A percentile compares a stretch with the other conserved stretches of the same genome.
Conservation (phyloP, 2,797 vertebrate species). For the Lepilemur septentrionalis region DNA sequence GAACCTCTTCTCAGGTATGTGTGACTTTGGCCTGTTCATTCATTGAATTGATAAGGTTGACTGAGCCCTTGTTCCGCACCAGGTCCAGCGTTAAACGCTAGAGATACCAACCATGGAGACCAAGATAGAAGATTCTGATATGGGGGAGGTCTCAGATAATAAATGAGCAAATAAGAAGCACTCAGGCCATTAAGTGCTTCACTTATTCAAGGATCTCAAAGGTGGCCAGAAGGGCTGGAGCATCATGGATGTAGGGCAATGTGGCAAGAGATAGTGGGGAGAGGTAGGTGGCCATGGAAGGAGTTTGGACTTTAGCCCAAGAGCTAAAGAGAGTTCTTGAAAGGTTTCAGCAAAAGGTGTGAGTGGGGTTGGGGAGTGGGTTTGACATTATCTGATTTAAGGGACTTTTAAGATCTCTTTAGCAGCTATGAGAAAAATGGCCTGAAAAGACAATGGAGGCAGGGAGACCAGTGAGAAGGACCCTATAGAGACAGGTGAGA, state of each 20-base stretch:
- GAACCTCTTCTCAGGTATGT: background rate
- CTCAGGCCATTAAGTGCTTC: background rate
- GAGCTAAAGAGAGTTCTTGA: background rate
- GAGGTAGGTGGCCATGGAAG: background rate
- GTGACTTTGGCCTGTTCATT: background rate
- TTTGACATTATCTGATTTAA: background rate
- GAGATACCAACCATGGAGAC: background rate
- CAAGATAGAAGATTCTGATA: background rate
- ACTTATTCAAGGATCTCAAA: background rate
- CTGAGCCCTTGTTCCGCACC: background rate
- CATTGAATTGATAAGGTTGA: background rate
- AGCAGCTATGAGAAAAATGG: background rate
- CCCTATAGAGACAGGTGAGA: background rate
- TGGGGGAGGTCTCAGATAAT: background rate
- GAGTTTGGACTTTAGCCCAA: background rate
- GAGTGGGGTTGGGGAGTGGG: background rate
- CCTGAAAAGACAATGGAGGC: background rate
- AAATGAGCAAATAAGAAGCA: background rate
- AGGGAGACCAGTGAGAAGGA: background rate
- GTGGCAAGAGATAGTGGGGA: background rate
- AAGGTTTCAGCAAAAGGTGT: background rate
- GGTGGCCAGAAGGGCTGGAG: background rate
- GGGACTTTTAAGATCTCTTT: background rate
- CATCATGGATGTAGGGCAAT: rapidly evolving
- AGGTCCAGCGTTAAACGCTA: background rate